Base-by-base conservation (phyloP, 1,140 invertebrate genomes). In the Hestina assimilis region DNA sequence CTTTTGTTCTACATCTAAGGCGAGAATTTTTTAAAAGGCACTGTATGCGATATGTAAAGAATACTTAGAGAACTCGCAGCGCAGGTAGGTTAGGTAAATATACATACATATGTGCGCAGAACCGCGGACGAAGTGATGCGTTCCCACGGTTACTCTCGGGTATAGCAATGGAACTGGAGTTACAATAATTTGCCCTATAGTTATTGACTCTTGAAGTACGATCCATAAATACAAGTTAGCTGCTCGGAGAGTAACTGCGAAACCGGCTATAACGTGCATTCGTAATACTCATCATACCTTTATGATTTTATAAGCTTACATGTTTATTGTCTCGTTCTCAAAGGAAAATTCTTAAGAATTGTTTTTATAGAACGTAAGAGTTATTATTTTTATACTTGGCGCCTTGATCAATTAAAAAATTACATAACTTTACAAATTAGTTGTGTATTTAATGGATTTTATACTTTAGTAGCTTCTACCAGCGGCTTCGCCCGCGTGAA, bases 121-220 rank as follows among this genome's bases (percentile, higher is more conserved):
- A 66, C 38, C 60, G 59, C 59, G 52, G 55, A 55, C 69, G 66
- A 51, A 63, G 46, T 62, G 63, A 68, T 72, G 66, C 66, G 70
- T 83, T 86, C 83, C 82, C 83, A 86, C 83, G 83, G 72, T 75
- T 69, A 76, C 77, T 71, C 73, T 60, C 72, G 58, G 54, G 52
- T 66, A 55, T 71, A 66, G 69, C 65, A 66, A 63, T 63, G 47
- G 48, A 69, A 57, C 64, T 64, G 67, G 59, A 76, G 60, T 79
- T 71, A 72, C 75, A 78, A 78, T 77, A 73, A 85, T 82, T 76
- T 76, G 66, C 77, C 65, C 65, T 63, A 58, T 64, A 73, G 59
- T 66, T 70, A 80, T 74, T 79, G 70, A 75, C 66, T 73, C 66
- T 70, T 72, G 63, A 65, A 66, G 66, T 72, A 72, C 61, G 59